These are phyloP conservation scores for Dicerorhinus sumatrensis DNA, from an alignment of 2,113 vertebrate genomes.

Conservation along the genomic window DNA sequence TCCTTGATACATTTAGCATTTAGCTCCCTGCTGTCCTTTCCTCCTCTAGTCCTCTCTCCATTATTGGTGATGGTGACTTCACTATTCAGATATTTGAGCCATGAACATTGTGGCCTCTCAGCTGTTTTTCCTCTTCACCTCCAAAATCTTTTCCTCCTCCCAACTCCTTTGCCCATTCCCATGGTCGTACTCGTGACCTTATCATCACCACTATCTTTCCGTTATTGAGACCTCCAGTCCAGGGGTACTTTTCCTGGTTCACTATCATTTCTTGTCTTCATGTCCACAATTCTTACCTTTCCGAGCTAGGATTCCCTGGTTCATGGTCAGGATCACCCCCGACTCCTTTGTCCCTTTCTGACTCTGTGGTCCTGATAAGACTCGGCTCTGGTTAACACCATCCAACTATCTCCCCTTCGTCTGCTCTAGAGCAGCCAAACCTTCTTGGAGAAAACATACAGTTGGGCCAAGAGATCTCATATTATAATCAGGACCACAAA, in stretches of 20 bases:
- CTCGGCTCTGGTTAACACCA: background rate
- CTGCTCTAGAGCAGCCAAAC: background rate
- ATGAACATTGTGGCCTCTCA: background rate
- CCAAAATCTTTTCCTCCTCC: background rate
- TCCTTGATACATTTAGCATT: background rate
- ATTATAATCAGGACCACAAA: background rate
- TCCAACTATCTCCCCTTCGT: background rate
- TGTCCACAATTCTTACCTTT: background rate
- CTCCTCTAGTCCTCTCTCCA: background rate
- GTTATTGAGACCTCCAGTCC: background rate
- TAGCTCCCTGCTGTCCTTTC: background rate
- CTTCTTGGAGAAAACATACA: conserved; percentile 11
- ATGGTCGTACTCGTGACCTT: background rate
- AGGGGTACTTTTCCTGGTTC: background rate
- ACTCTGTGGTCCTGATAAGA: background rate
- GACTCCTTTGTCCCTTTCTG: background rate
- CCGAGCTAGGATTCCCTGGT: background rate
- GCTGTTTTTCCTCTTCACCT: background rate
- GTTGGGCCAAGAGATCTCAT: background rate
- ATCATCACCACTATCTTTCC: background rate
- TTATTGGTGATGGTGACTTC: background rate
- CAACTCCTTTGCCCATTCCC: background rate
- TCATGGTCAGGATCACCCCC: background rate
- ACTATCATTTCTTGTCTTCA: background rate
- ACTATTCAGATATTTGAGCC: background rate